Base-by-base conservation (phyloP, 37 sponge, comb jelly and placozoan genomes). In the Cladorhizidae sp. region DNA sequence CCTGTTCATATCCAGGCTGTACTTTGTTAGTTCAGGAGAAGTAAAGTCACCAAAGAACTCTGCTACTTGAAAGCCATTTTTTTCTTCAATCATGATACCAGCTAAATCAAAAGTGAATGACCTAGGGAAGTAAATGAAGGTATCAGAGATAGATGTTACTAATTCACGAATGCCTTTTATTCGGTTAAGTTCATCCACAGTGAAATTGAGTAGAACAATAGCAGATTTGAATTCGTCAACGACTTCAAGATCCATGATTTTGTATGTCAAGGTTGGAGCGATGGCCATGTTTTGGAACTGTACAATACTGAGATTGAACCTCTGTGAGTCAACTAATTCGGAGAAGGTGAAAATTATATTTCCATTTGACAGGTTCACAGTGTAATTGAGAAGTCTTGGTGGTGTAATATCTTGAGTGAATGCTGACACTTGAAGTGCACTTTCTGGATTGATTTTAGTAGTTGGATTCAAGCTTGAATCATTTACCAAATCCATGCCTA, bases 1-100 rank as follows among this genome's bases (percentile, higher is more conserved):
- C 25, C 79, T 75, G 40, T 90, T 73, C 76, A 96, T 69, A 78
- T 93, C 87, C 6, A 96, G 59, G 39, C 82, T 88, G 70, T 88
- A 96, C 61, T 49, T 65, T 52, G 76, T 63, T 2, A 96, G 63
- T 12, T 73, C 55, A n/a, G 97, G 97, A 57, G 74, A 63, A 12
- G 81, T 93, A 3, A 52, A 79, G 37, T 96, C 97, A 29, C 35
- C 33, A 20, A 90, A 57, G 39, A 91, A 87, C 72, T 41, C 71
- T 3, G 63, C 55, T 25, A 72, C 97, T 45, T 76, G 79, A 28
- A 93, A 15, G 0, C 86, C 89, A 74, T 50, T 79, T 18, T 52
- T 32, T 3, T 38, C 38, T 45, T 59, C 80, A 57, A 86, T 77
- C 39, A 93, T 76, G 50, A 17, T 61, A 3, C 85, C 91, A 85